A percentile compares a stretch with the other conserved stretches of the same genome.
phyloP scores from a whole-genome alignment of 1,140 invertebrate genomes.

The Trichoplusia ni region DNA sequence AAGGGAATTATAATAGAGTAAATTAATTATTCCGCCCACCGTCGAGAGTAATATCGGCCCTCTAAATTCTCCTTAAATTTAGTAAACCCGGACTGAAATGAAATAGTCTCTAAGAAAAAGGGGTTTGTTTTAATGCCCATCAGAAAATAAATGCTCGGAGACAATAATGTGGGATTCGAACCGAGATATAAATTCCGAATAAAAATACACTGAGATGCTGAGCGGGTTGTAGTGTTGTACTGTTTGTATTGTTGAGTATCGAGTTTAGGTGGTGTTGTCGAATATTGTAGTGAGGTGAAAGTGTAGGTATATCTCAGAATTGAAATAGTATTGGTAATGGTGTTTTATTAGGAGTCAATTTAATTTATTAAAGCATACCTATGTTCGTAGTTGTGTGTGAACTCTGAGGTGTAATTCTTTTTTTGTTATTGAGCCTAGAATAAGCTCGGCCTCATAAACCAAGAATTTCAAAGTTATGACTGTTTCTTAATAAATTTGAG shows the following conservation, averaged over 20 bases:
- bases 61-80: slow-evolving; percentile 73
- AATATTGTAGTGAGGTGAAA: not conserved
- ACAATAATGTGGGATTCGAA: slow-evolving; percentile 80
- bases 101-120: slow-evolving; percentile 78
- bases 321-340: too few relatives aligned
- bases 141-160: slow-evolving; percentile 77
- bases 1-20: slow-evolving; percentile 72
- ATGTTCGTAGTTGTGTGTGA: too few relatives aligned
- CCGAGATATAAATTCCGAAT: slow-evolving; percentile 79
- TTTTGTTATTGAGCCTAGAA: too few relatives aligned
- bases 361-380: too few relatives aligned
- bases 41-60: slow-evolving; percentile 57
- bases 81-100: slow-evolving; percentile 80
- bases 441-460: too few relatives aligned
- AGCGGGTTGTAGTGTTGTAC: slow-evolving; percentile 18
- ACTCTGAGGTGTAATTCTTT: too few relatives aligned
- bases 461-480: too few relatives aligned
- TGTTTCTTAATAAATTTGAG: too few relatives aligned
- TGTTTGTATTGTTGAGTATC: slow-evolving; percentile 12
- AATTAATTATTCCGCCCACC: slow-evolving; percentile 76
- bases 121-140: slow-evolving; percentile 81
- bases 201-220: slow-evolving; percentile 62
- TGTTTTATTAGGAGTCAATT: too few relatives aligned
- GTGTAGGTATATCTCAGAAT: too few relatives aligned
- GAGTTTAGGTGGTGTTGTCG: not conserved